These are phyloP conservation scores for Liposcelis brunnea DNA, from an alignment of 2,888 invertebrate genomes.

Conservation along the genomic window DNA sequence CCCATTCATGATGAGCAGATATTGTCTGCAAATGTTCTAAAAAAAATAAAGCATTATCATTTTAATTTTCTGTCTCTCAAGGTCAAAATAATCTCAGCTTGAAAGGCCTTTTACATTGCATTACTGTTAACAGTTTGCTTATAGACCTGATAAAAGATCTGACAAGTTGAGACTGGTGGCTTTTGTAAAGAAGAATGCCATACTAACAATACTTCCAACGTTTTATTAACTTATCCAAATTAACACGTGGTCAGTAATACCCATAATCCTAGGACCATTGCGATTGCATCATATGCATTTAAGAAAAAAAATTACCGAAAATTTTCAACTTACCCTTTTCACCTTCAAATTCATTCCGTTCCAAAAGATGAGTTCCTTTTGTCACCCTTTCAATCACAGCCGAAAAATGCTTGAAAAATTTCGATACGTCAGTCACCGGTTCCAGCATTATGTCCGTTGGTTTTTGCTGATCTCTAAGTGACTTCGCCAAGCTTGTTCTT, in stretches of 20 bases:
- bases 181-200: too few relatives aligned
- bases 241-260: background rate
- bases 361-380: background rate
- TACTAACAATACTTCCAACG: too few relatives aligned
- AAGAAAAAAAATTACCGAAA: too few relatives aligned
- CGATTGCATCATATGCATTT: background rate
- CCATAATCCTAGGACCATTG: background rate
- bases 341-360: slow-evolving; percentile 1
- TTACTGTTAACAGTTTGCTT: too few relatives aligned
- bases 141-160: too few relatives aligned
- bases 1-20: too few relatives aligned
- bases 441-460: background rate
- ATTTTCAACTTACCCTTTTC: slow-evolving; percentile 6
- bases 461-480: slow-evolving; percentile 39
- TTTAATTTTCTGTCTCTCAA: too few relatives aligned
- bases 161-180: too few relatives aligned
- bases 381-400: background rate
- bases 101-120: too few relatives aligned
- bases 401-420: slow-evolving; percentile 3
- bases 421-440: slow-evolving; percentile 3
- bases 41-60: too few relatives aligned
- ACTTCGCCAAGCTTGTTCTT: slow-evolving; percentile 42
- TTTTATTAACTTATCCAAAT: background rate
- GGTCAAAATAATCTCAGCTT: too few relatives aligned
- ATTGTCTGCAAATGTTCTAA: too few relatives aligned